These are phyloP conservation scores for Dione juno DNA, from an alignment of 2,888 invertebrate genomes.

Conservation along the genomic window DNA sequence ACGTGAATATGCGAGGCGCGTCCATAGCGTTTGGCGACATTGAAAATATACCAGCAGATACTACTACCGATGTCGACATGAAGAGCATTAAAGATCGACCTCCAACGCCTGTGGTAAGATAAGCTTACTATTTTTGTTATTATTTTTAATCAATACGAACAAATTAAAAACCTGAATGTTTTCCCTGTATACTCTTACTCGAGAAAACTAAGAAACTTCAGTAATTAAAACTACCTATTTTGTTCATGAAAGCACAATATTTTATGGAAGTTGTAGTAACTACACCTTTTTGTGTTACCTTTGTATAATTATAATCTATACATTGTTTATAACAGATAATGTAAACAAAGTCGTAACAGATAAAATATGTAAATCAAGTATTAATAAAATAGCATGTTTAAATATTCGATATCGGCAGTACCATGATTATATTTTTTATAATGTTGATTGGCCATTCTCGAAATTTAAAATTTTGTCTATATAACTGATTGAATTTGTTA, in stretches of 20 bases:
- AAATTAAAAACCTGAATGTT: background rate
- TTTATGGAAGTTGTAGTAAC: background rate
- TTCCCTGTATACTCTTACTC: background rate
- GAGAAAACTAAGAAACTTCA: background rate
- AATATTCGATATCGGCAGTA: background rate
- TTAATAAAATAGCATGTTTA: background rate
- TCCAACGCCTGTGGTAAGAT: constrained; percentile 73
- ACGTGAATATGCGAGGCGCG: constrained; percentile 46
- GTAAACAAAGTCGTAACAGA: background rate
- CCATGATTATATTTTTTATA: background rate
- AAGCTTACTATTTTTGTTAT: no score
- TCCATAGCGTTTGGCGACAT: constrained; percentile 65
- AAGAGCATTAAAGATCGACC: constrained; percentile 66
- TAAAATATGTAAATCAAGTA: background rate
- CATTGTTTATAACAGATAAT: background rate
- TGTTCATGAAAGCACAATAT: constrained; percentile 4
- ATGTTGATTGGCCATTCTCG: background rate
- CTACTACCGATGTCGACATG: constrained; percentile 57
- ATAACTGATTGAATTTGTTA: background rate
- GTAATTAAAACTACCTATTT: constrained; percentile 13
- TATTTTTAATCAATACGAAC: no score
- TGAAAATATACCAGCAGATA: constrained; percentile 54
- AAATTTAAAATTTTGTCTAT: background rate
- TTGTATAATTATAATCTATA: background rate
- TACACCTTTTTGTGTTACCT: background rate